Conservation (phyloP, 2,113 vertebrate species). For the Arvicanthis niloticus region DNA sequence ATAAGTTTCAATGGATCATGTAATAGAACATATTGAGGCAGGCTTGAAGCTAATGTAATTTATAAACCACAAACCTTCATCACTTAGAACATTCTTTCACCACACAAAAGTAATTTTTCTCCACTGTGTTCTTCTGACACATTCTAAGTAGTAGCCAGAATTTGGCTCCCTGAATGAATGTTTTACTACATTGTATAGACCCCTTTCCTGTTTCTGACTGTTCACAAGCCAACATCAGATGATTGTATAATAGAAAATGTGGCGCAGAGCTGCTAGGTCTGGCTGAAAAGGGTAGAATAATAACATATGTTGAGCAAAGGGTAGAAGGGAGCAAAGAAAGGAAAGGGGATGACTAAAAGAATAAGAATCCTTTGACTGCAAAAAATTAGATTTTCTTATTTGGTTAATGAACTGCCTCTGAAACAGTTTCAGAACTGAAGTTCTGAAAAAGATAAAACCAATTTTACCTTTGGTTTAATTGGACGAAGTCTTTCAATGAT, state of each 20-base stretch:
- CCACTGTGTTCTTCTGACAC: not conserved
- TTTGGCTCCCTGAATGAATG: not conserved
- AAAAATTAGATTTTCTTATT: constrained; percentile 6
- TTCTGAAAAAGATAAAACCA: not conserved
- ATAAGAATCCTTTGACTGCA: not conserved
- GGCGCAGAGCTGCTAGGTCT: not conserved
- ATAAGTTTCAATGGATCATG: constrained; percentile 18
- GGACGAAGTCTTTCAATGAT: not conserved
- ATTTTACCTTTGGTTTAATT: constrained; percentile 30
- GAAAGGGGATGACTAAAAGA: not conserved
- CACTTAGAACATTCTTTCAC: not conserved
- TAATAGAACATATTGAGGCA: constrained; percentile 16
- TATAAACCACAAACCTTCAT: constrained; percentile 31
- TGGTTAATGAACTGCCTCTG: constrained; percentile 25
- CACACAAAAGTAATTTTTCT: constrained; percentile 40
- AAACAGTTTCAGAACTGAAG: constrained; percentile 22
- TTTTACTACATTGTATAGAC: not conserved
- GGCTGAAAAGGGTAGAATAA: not conserved
- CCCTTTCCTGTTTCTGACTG: not conserved
- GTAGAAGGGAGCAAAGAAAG: not conserved
- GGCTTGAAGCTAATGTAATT: constrained; percentile 41
- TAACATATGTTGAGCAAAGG: not conserved
- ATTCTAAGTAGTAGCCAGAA: not conserved
- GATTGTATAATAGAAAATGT: not conserved
- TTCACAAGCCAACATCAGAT: not conserved